Percentiles rank a stretch among this genome's conserved stretches.
Evolutionary conservation across 37 sponge, comb jelly and placozoan genomes (phyloP).

Genomic region (Mnemiopsis leidyi): DNA sequence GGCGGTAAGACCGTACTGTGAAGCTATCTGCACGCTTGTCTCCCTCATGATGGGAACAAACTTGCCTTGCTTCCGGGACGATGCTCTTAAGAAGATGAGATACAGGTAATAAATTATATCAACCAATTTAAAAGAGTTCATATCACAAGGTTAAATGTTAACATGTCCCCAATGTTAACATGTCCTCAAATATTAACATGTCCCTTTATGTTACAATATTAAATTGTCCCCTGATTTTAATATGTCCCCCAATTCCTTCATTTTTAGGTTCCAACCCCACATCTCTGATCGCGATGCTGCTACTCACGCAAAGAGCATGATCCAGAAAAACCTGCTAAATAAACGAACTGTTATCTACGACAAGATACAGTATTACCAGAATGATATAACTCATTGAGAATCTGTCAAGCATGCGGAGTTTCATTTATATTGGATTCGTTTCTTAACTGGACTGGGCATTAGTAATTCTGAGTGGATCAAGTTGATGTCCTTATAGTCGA

Average conservation of each 20-base stretch:
- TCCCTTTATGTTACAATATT: no score
- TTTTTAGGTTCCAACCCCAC: constrained; percentile 26
- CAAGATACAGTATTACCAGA: constrained; percentile 29
- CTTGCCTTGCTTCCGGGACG: constrained; percentile 94
- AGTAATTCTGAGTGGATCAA: no score
- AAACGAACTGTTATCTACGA: constrained; percentile 36
- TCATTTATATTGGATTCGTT: no score
- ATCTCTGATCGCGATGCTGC: constrained; percentile 35
- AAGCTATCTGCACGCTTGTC: constrained; percentile 88
- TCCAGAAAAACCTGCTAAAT: constrained; percentile 20
- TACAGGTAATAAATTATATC: constrained; percentile 26
- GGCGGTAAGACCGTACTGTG: constrained; percentile 81
- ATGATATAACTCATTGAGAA: constrained; percentile 14
- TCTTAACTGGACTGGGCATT: no score
- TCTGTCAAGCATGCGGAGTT: no score
- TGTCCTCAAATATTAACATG: no score
- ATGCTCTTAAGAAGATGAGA: constrained; percentile 72
- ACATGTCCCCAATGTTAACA: no score
- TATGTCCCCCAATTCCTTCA: no score
- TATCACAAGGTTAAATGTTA: no score
- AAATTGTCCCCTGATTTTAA: no score
- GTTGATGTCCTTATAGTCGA: no score
- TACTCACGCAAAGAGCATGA: constrained; percentile 57
- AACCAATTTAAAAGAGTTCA: neutral
- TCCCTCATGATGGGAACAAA: constrained; percentile 93